These are phyloP conservation scores for Musca vetustissima DNA, from an alignment of 1,140 invertebrate genomes.

Conservation along the genomic window DNA sequence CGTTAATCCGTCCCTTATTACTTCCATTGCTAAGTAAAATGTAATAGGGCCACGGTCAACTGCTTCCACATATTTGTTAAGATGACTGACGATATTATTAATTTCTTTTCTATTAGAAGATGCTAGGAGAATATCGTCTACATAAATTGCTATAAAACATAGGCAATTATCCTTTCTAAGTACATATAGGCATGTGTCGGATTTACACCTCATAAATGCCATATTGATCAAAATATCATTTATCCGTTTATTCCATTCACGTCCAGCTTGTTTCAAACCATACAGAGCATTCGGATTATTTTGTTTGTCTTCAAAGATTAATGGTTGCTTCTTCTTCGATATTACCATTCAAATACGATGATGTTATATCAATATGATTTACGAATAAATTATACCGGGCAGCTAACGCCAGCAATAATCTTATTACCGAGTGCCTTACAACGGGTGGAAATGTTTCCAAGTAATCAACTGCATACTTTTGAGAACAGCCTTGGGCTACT, in stretches of 20 bases:
- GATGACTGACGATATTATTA: not conserved
- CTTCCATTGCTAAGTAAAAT: constrained; percentile 17
- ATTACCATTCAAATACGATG: constrained; percentile 56
- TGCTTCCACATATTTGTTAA: constrained; percentile 14
- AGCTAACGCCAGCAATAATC: constrained; percentile 50
- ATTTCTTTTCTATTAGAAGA: not conserved
- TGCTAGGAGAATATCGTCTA: constrained; percentile 27
- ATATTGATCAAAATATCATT: not conserved
- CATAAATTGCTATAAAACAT: constrained; percentile 10
- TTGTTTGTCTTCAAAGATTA: constrained; percentile 37
- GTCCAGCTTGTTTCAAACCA: constrained; percentile 45
- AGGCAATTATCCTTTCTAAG: not conserved
- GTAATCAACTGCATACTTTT: constrained; percentile 48
- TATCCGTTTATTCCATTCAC: constrained; percentile 38
- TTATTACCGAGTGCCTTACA: constrained; percentile 42
- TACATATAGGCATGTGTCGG: constrained; percentile 29
- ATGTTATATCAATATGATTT: constrained; percentile 52
- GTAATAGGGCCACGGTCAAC: constrained; percentile 4
- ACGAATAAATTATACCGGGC: constrained; percentile 40
- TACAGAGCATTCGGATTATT: constrained; percentile 40
- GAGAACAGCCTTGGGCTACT: constrained; percentile 49
- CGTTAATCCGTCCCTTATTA: not conserved
- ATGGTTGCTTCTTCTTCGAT: constrained; percentile 53
- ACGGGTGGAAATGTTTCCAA: constrained; percentile 52
- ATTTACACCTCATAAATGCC: constrained; percentile 22